Percentiles rank a stretch among this genome's conserved stretches.
Evolutionary conservation across 2,797 vertebrate genomes (phyloP).

Genomic region (Synanceia verrucosa): DNA sequence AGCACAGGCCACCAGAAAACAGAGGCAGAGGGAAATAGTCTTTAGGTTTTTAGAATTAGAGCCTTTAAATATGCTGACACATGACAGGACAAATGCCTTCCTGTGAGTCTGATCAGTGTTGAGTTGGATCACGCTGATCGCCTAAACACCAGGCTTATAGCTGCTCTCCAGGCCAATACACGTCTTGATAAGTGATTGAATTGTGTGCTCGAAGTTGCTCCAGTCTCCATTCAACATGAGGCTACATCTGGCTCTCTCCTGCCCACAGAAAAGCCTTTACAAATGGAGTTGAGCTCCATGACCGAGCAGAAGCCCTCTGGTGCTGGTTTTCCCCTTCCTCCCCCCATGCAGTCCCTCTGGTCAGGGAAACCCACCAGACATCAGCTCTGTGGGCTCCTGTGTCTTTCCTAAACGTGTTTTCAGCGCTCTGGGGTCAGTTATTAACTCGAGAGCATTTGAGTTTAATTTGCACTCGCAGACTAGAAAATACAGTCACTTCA

Average conservation of each 20-base stretch:
- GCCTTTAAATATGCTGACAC: neutral
- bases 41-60: neutral
- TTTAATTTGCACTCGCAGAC: constrained; percentile 16
- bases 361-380: constrained; percentile 27
- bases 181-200: constrained; percentile 50
- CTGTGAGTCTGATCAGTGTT: neutral
- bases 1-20: neutral
- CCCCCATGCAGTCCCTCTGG: constrained; percentile 11
- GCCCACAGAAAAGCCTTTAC: constrained; percentile 66
- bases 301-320: constrained; percentile 70
- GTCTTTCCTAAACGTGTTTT: constrained; percentile 17
- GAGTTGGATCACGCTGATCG: neutral
- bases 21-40: neutral
- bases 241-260: constrained; percentile 52
- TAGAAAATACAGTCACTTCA: neutral
- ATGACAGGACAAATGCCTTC: neutral
- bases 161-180: neutral
- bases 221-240: constrained; percentile 23
- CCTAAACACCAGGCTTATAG: neutral
- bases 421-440: constrained; percentile 21
- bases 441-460: constrained; percentile 31
- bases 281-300: constrained; percentile 79
- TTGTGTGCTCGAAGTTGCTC: constrained; percentile 37
- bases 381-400: constrained; percentile 23
- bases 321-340: constrained; percentile 68